Evolutionary conservation across 1,140 invertebrate species (phyloP), one percentile per base, ranked within the genome.

Genomic region (Drosophila lowei): DNA sequence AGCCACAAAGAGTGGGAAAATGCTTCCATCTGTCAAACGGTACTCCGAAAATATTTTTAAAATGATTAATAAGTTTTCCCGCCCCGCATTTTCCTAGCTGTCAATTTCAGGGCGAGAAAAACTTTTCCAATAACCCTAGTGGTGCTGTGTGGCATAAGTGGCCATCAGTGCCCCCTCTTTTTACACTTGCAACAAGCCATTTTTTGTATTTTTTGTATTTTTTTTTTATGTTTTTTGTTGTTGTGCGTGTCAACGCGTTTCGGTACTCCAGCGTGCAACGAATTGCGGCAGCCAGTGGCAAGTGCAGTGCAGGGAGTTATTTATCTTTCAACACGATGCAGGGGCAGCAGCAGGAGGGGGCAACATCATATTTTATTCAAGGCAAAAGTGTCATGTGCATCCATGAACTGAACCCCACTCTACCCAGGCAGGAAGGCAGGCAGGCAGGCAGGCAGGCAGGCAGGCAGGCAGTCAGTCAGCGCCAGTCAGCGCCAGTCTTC

Each of bases 291-390:
- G 64, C 68, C 54, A 62, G 34, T 38, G 11, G 34, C 34, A 38
- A 38, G 34, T 38, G 34, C 11, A 13, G 34, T 38, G 34, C 11
- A 13, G 34, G 34, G 34, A 38, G 81, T 81, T 85, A 81, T 85
- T 85, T 85, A 73, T 85, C 81, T 86, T 80, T 85, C 81, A 63
- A 86, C 77, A 86, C 77, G 81, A 64, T 56, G 81, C 73, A 77
- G 61, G 77, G 30, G 70, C 48, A 25, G 23, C 23, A 25, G 23
- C 81, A 56, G 18, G 79, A 79, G 56, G 54, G 64, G 18, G 53
- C 70, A 77, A 48, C 60, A 50, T 88, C 83, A 86, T 86, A 88
- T 88, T 83, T 88, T 86, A 86, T 86, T 88, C 83, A 86, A 75
- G 78, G 74, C 83, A 81, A 62, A 38, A 86, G 70, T 78, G 83